A percentile compares a stretch with the other conserved stretches of the same genome.
phyloP scores from a whole-genome alignment of 2,888 invertebrate species.

The Agonopterix heracliana region DNA sequence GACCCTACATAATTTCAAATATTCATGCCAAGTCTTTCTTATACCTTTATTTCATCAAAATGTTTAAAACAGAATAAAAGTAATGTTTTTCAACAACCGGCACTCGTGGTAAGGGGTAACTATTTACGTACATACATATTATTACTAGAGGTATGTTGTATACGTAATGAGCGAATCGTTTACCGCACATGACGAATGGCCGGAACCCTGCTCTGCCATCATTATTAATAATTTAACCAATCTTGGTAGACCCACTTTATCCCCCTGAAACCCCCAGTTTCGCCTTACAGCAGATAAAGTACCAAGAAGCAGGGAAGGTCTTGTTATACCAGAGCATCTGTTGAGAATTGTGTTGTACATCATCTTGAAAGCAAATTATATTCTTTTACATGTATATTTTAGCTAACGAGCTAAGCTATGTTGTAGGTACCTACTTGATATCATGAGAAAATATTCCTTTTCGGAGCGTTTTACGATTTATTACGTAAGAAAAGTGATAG shows the following conservation, averaged over 20 bases:
- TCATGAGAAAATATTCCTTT: too few relatives aligned
- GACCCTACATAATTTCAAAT: too few relatives aligned
- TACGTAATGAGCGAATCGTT: slow-evolving; percentile 56
- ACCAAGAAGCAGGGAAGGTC: slow-evolving; percentile 21
- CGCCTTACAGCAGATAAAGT: not conserved
- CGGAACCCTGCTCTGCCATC: slow-evolving; percentile 37
- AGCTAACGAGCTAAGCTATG: slow-evolving; percentile 17
- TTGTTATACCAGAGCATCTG: slow-evolving; percentile 35
- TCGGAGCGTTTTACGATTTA: too few relatives aligned
- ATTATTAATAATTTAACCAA: slow-evolving; percentile 57
- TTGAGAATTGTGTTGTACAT: slow-evolving; percentile 48
- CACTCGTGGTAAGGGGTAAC: too few relatives aligned
- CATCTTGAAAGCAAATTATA: slow-evolving; percentile 49
- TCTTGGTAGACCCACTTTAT: slow-evolving; percentile 21
- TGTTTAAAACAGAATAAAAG: too few relatives aligned
- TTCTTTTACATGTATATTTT: slow-evolving; percentile 37
- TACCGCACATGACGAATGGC: slow-evolving; percentile 54
- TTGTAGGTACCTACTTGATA: too few relatives aligned
- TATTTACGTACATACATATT: too few relatives aligned
- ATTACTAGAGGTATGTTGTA: not conserved
- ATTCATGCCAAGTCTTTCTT: too few relatives aligned
- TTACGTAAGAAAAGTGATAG: too few relatives aligned
- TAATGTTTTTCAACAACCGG: too few relatives aligned
- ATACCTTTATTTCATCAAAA: too few relatives aligned
- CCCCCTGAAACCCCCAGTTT: not conserved